These are phyloP conservation scores for Rhysida immarginata DNA, from an alignment of 1,140 invertebrate species.

Conservation along the genomic window DNA sequence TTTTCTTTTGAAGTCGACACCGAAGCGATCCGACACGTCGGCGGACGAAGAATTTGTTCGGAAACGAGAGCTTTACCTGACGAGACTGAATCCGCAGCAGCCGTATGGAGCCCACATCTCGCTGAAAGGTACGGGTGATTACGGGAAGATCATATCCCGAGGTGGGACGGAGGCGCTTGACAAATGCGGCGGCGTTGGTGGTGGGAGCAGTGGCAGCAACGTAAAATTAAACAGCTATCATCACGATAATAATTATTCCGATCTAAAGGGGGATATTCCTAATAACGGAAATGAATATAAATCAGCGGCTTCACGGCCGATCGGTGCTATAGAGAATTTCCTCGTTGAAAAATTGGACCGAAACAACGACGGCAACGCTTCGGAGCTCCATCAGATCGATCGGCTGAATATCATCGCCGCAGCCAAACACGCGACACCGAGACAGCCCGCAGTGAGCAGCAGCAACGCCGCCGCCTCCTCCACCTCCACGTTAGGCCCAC, in stretches of 20 bases:
- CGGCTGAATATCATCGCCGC: constrained; percentile 48
- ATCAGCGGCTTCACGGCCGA: no score
- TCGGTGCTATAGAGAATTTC: constrained; percentile 40
- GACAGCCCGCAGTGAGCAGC: constrained; percentile 47
- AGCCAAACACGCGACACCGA: constrained; percentile 57
- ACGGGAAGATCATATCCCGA: no score
- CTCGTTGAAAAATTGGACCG: constrained; percentile 31
- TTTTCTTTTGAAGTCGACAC: constrained; percentile 13
- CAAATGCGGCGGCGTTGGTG: no score
- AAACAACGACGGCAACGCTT: no score
- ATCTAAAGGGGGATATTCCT: no score
- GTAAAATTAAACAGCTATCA: no score
- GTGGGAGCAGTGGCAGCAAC: no score
- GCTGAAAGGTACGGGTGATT: no score
- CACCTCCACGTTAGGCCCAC: no score
- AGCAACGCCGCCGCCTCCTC: constrained; percentile 5
- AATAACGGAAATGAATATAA: constrained; percentile 11
- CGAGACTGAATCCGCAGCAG: not conserved
- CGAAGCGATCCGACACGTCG: constrained; percentile 21
- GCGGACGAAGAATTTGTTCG: constrained; percentile 20
- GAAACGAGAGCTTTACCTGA: constrained; percentile 18
- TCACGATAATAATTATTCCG: no score
- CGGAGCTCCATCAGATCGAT: constrained; percentile 27
- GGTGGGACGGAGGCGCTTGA: no score
- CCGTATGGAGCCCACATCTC: not conserved